phyloP scores from a whole-genome alignment of 2,797 vertebrate species.

The Tragelaphus eurycerus region DNA sequence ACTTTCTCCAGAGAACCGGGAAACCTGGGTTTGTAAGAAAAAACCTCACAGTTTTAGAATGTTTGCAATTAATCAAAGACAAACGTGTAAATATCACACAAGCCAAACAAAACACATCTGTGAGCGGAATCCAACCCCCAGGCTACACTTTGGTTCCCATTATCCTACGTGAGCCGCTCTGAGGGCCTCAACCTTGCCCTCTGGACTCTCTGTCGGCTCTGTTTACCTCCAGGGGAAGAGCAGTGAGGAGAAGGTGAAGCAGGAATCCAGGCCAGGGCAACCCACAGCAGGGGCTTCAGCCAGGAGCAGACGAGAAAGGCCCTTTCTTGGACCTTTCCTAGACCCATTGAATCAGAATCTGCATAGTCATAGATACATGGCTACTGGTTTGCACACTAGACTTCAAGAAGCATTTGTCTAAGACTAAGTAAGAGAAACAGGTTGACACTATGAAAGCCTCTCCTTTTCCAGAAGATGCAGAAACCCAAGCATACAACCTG shows the following conservation, averaged over 20 bases:
- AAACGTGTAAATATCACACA: background rate
- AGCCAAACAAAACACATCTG: background rate
- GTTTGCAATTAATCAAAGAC: background rate
- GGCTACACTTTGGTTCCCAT: background rate
- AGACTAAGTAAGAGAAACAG: too few relatives aligned
- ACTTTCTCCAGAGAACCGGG: background rate
- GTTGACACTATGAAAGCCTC: rapidly evolving
- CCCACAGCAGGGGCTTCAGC: rapidly evolving
- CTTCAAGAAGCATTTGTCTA: background rate
- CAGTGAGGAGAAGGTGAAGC: rapidly evolving
- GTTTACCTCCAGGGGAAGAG: rapidly evolving
- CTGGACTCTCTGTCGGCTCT: rapidly evolving
- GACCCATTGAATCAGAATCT: rapidly evolving
- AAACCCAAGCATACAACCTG: rapidly evolving
- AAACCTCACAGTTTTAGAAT: background rate
- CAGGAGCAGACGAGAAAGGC: rapidly evolving
- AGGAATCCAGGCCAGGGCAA: rapidly evolving
- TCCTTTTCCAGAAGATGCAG: too few relatives aligned
- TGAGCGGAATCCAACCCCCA: background rate
- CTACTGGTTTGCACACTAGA: rapidly evolving
- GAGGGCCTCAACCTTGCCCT: background rate
- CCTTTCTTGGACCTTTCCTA: rapidly evolving
- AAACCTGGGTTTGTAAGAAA: background rate
- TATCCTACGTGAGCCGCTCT: rapidly evolving
- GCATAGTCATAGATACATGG: rapidly evolving